Percentiles rank a stretch among this genome's conserved stretches.
These are phyloP conservation scores for Drosophila fungiperda DNA, from an alignment of 2,888 invertebrate species.

Conservation along the genomic window DNA sequence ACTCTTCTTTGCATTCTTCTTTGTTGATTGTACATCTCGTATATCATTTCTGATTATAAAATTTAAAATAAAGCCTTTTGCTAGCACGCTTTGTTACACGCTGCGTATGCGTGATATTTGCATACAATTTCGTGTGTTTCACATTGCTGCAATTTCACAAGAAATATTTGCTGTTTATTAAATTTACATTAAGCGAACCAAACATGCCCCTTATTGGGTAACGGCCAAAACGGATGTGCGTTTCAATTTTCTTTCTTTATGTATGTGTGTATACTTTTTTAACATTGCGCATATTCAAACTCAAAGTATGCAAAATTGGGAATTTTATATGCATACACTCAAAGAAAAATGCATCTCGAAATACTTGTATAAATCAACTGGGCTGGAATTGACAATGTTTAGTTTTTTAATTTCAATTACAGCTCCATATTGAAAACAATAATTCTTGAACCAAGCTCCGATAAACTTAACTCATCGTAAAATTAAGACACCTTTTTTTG, in stretches of 20 bases:
- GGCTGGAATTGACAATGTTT: not conserved
- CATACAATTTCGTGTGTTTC: conserved; percentile 17
- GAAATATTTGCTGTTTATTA: conserved; percentile 53
- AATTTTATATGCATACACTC: not conserved
- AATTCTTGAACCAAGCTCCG: not conserved
- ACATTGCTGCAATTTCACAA: conserved; percentile 10
- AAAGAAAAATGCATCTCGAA: not conserved
- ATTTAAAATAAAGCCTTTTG: not conserved
- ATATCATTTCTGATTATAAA: not conserved
- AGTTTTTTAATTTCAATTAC: not conserved
- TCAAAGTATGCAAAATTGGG: conserved; percentile 10
- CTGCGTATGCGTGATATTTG: conserved; percentile 55
- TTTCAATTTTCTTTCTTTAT: conserved; percentile 23
- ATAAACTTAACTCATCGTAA: not conserved
- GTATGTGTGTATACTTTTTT: conserved; percentile 7
- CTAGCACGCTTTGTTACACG: conserved; percentile 11
- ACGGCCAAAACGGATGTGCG: conserved; percentile 58
- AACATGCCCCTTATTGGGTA: conserved; percentile 22
- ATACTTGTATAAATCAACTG: not conserved
- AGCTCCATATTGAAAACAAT: not conserved
- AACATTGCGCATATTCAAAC: conserved; percentile 1
- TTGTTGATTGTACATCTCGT: not conserved
- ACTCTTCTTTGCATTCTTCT: not conserved
- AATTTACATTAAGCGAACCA: conserved; percentile 36
- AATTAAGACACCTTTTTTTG: too few relatives aligned